Base-by-base conservation (phyloP, 2,797 vertebrate genomes). In the Phalloptychus januarius region DNA sequence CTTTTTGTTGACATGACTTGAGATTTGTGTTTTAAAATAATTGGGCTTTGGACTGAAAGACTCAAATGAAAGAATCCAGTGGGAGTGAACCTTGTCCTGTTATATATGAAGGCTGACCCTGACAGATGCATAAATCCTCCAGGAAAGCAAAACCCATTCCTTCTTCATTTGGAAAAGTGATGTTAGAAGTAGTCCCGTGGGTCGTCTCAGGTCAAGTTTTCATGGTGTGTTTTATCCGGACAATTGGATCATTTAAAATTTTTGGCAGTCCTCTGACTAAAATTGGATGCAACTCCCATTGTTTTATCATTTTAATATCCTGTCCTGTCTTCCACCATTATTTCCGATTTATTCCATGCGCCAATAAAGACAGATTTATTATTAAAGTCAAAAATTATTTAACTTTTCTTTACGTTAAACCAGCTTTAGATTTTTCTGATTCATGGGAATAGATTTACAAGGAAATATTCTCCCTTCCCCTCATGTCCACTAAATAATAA, bases 51-150 rank as follows among this genome's bases (percentile, higher is more conserved):
- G 80, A 77, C 15, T 44, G 76, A 86, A 61, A 75, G 65, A 87
- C 83, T 85, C 84, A 89, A 86, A 91, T 85, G 87, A 83, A 91
- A 50, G 71, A 83, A 78, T 70, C 79, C 80, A 88, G 80, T 58
- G 20, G 80, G 82, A 82, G 52, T 38, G 36, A 72, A 82, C 77
- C 74, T 88, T 89, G 91, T 92, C 87, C 72, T 74, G 28, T 89
- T 80, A 75, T 79, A 75, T 63, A 74, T 83, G 78, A 76, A 79
- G 72, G 56, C 61, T 61, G 45, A 56, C 58, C 58, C 0, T n/a
- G 72, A 78, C 75, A 58, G 70, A 78, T 45, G 7, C 56, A 74
- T 72, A 79, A 84, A 79, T 89, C 73, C 85, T 71, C 45, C 81
- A 82, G 85, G 80, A 82, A 81, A 77, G 75, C 54, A 81, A 42